Conservation (phyloP, 1,140 invertebrate species). For the Euschistus heros region DNA sequence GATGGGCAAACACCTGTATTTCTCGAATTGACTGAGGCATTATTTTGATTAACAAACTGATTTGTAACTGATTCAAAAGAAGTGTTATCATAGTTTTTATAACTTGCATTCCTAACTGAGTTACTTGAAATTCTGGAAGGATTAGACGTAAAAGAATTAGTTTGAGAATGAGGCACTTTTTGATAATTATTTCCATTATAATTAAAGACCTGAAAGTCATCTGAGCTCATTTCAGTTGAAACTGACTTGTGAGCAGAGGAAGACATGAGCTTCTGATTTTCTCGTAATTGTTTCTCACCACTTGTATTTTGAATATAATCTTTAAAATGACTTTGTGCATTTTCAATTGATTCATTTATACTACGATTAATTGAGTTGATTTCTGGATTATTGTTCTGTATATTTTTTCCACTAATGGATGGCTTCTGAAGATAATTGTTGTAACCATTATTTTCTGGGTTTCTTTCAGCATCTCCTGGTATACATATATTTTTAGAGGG, state of each 20-base stretch:
- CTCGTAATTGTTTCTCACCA: not conserved
- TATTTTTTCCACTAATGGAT: not conserved
- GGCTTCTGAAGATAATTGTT: no score
- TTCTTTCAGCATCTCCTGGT: no score
- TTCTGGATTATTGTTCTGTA: not conserved
- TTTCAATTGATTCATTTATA: not conserved
- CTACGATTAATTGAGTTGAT: not conserved
- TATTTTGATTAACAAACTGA: not conserved
- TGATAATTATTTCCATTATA: not conserved
- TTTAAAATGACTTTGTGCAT: not conserved
- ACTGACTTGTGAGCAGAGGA: not conserved
- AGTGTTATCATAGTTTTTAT: not conserved
- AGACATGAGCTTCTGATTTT: not conserved
- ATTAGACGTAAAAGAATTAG: not conserved
- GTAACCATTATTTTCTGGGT: no score
- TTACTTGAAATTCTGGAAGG: not conserved
- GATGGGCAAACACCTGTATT: not conserved
- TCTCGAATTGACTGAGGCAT: not conserved
- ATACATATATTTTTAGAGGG: no score
- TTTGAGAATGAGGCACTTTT: not conserved
- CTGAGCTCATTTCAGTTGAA: not conserved
- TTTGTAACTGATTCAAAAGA: not conserved
- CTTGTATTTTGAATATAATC: not conserved
- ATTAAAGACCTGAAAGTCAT: not conserved
- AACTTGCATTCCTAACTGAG: not conserved